Evolutionary conservation across 2,888 invertebrate genomes (phyloP).

Genomic region (Diarsia mendica): DNA sequence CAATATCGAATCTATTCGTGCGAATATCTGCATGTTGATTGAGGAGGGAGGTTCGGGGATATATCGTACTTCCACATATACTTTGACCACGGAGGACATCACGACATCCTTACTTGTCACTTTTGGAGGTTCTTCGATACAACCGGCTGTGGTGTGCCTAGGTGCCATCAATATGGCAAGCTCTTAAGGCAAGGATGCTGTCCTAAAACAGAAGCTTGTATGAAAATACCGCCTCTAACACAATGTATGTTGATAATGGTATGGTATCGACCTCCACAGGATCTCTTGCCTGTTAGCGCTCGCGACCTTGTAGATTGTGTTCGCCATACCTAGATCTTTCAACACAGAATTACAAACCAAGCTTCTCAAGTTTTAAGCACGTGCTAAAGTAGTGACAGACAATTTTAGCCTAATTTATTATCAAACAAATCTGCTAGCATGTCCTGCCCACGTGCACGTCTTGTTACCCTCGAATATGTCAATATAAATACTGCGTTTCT

Average conservation of each 20-base stretch:
- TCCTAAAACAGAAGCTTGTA: too few species aligned
- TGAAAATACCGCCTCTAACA: neutral
- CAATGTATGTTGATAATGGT: too few species aligned
- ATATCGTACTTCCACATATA: neutral
- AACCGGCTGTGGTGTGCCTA: too few species aligned
- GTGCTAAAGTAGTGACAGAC: neutral
- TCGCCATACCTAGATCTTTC: neutral
- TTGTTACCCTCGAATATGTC: conserved; percentile 22
- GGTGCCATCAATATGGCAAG: neutral
- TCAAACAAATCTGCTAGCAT: conserved; percentile 24
- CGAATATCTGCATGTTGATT: neutral
- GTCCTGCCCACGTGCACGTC: neutral
- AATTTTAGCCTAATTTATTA: conserved; percentile 17
- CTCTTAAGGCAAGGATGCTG: neutral
- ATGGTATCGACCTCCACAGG: too few species aligned
- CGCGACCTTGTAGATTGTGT: neutral
- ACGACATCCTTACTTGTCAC: neutral
- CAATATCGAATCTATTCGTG: neutral
- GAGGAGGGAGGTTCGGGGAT: neutral
- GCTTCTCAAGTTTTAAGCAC: conserved; percentile 9
- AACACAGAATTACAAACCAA: neutral
- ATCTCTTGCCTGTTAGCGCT: too few species aligned
- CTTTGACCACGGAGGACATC: neutral
- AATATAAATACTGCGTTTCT: conserved; percentile 15
- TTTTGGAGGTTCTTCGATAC: neutral